Conservation (phyloP, 2,888 invertebrate species). For the Macaria liturata region DNA sequence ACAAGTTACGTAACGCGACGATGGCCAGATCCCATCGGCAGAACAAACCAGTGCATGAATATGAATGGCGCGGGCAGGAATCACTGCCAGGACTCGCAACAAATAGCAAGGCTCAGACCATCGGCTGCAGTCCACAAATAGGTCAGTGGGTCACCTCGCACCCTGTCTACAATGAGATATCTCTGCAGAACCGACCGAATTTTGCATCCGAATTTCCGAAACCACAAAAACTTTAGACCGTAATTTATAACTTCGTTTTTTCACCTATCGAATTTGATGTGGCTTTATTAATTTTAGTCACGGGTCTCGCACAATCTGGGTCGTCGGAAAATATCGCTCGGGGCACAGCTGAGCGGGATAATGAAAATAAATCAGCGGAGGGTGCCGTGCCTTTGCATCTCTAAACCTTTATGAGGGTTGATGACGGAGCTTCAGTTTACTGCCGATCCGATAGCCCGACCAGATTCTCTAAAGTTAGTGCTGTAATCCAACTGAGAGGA, state of each 20-base stretch:
- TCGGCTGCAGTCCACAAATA: conserved; percentile 72
- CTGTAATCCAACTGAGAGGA: neutral
- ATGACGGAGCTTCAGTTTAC: conserved; percentile 9
- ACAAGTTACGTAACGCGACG: conserved; percentile 31
- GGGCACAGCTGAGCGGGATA: conserved; percentile 56
- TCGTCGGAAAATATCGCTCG: conserved; percentile 51
- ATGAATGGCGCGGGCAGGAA: conserved; percentile 60
- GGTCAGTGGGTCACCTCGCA: conserved; percentile 74
- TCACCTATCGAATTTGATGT: conserved; percentile 15
- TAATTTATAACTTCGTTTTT: conserved; percentile 17
- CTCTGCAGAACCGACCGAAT: conserved; percentile 64
- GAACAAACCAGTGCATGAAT: conserved; percentile 51
- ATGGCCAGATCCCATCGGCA: conserved; percentile 29
- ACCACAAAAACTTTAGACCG: conserved; percentile 23
- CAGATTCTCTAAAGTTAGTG: neutral
- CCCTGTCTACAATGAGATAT: conserved; percentile 76
- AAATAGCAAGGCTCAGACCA: conserved; percentile 65
- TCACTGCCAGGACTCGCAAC: conserved; percentile 74
- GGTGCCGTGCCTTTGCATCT: conserved; percentile 58
- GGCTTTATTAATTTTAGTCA: conserved; percentile 56
- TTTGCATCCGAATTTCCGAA: conserved; percentile 59
- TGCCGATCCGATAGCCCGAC: conserved; percentile 2
- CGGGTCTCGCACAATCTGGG: conserved; percentile 42
- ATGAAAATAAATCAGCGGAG: conserved; percentile 64
- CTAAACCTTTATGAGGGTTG: conserved; percentile 54